Base-by-base conservation (phyloP, 2,888 invertebrate species). In the Diloba caeruleocephala region DNA sequence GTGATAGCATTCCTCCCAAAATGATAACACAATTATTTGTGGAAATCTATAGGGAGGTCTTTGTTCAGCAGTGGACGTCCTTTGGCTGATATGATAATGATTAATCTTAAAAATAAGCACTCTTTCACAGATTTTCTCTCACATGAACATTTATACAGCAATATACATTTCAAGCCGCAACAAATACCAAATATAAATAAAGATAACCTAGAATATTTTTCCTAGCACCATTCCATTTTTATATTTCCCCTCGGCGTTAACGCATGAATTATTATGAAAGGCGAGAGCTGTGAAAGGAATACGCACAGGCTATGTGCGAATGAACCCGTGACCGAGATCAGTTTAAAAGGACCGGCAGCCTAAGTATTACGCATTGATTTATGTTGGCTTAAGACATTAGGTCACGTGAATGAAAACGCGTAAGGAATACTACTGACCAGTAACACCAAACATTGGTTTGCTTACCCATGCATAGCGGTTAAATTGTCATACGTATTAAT, bases 211-310 rank as follows among this genome's bases (percentile, higher is more conserved):
- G 29, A 41, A 57, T 25, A 19, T 39, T 69, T 48, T 57, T 57
- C 45, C 54, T 43, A 67, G 32, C 23, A 7, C 33, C 17, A 68
- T 68, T 76, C 73, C 75, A 78, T 78, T 82, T 81, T 77, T 76
- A 71, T 79, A 78, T 81, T 82, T 80, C 77, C 80, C 77, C 61
- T 63, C 59, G 71, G 72, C 55, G 71, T 84, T 87, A 79, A 85
- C 84, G 84, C 84, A 77, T 80, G 84, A 78, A 62, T 81, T 78
- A 74, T 46, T 77, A 68, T 81, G 76, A 85, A 87, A 82, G 77
- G 77, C 76, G 58, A 66, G 65, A 64, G 29, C 69, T 76, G 68
- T 80, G 76, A 79, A 78, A 79, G 74, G 64, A 83, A 78, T 78
- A 83, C 82, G 82, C 78, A 79, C 62, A 68, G 59, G 38, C 54